Conservation (phyloP, 2,888 invertebrate genomes). For the Cheilosia pagana region DNA sequence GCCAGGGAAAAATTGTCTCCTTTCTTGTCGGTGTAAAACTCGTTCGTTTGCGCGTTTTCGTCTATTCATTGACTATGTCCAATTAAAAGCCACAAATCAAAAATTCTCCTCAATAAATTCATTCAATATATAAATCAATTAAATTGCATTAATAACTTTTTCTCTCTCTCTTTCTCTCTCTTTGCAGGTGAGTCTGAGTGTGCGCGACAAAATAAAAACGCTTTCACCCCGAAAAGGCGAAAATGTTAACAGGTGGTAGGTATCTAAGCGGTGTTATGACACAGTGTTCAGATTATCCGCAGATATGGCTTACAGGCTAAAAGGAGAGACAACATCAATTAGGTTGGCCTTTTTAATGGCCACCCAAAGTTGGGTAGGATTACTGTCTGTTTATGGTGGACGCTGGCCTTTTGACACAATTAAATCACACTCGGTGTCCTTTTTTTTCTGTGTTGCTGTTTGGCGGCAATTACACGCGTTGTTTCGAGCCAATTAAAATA, state of each 20-base stretch:
- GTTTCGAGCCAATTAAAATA: slow-evolving; percentile 67
- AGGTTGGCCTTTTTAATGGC: slow-evolving; percentile 24
- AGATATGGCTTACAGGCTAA: slow-evolving; percentile 26
- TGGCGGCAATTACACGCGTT: slow-evolving; percentile 55
- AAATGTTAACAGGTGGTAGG: slow-evolving; percentile 65
- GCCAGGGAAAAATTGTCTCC: slow-evolving; percentile 47
- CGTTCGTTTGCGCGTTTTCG: slow-evolving; percentile 26
- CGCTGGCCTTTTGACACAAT: slow-evolving; percentile 62
- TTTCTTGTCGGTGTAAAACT: slow-evolving; percentile 36
- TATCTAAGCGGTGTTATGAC: slow-evolving; percentile 53
- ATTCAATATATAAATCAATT: slow-evolving; percentile 68
- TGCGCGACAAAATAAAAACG: slow-evolving; percentile 6
- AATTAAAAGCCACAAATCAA: slow-evolving; percentile 74
- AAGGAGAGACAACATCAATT: slow-evolving; percentile 60
- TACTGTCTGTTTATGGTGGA: slow-evolving; percentile 44
- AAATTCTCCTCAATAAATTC: slow-evolving; percentile 58
- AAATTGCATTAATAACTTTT: slow-evolving; percentile 64
- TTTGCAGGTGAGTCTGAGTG: slow-evolving; percentile 63
- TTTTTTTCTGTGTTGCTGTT: slow-evolving; percentile 6
- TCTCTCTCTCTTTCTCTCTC: slow-evolving; percentile 18
- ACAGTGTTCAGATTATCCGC: slow-evolving; percentile 17
- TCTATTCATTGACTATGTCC: slow-evolving; percentile 54
- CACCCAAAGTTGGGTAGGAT: slow-evolving; percentile 55
- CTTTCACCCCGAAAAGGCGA: slow-evolving; percentile 69
- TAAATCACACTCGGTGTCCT: slow-evolving; percentile 38